Percentiles rank a stretch among this genome's conserved stretches.
phyloP scores from a whole-genome alignment of 1,140 invertebrate genomes.

The Drosophila hydei region DNA sequence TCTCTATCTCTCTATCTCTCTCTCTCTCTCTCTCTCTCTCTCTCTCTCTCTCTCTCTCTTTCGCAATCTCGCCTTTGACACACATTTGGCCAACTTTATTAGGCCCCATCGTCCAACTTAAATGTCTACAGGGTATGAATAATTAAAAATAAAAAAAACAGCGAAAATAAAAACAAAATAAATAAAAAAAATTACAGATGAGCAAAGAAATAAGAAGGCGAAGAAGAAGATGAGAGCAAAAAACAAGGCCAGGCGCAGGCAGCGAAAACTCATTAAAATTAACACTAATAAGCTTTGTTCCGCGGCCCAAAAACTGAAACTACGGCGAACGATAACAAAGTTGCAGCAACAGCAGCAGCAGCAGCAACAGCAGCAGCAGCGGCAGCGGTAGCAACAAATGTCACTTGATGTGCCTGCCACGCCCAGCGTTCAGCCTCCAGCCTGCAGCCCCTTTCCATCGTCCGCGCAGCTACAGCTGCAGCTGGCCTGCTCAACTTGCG shows the following conservation, averaged over 20 bases:
- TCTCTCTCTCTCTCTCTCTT: too few relatives aligned
- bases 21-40: too few relatives aligned
- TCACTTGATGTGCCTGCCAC: conserved; percentile 41
- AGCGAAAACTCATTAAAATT: conserved; percentile 64
- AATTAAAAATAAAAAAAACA: conserved; percentile 3
- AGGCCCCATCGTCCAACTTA: background rate
- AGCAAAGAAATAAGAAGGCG: background rate
- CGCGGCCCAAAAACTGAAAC: conserved; percentile 46
- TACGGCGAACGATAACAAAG: conserved; percentile 42
- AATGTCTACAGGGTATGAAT: background rate
- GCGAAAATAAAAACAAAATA: background rate
- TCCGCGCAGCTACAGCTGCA: conserved; percentile 2
- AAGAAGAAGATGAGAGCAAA: background rate
- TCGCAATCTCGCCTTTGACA: too few relatives aligned
- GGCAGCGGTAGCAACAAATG: conserved; percentile 44
- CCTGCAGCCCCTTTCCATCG: background rate
- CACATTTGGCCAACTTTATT: background rate
- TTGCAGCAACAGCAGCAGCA: conserved; percentile 42
- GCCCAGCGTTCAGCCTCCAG: background rate
- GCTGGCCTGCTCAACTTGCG: conserved; percentile 15
- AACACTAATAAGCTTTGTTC: conserved; percentile 63
- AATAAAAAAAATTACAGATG: background rate
- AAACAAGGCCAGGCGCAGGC: conserved; percentile 47
- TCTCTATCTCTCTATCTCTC: too few relatives aligned
- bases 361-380: conserved; percentile 35